phyloP scores from a whole-genome alignment of 2,888 invertebrate species.

The Drosophila nr. fundita region DNA sequence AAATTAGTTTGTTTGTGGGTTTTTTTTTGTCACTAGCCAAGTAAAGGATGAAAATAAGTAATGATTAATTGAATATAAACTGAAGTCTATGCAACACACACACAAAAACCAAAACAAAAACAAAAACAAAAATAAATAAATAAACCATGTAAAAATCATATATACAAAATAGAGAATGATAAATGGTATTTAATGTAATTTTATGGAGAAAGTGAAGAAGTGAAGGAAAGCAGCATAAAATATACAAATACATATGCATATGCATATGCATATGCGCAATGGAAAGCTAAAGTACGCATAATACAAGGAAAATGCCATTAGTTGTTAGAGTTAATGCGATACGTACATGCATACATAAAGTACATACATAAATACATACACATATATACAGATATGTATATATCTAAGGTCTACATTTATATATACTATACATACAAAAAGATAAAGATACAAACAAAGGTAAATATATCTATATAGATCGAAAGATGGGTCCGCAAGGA shows the following conservation, averaged over 20 bases:
- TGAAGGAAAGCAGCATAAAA: constrained; percentile 5
- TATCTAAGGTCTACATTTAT: constrained; percentile 25
- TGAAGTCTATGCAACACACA: constrained; percentile 45
- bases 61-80: constrained; percentile 32
- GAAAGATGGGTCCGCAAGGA: constrained; percentile 10
- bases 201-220: constrained; percentile 18
- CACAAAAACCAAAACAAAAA: constrained; percentile 9
- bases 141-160: constrained; percentile 41
- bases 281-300: constrained; percentile 54
- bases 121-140: constrained; percentile 22
- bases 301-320: constrained; percentile 78
- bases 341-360: constrained; percentile 26
- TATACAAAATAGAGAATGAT: constrained; percentile 28
- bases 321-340: constrained; percentile 76
- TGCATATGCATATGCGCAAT: constrained; percentile 40
- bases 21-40: constrained; percentile 33
- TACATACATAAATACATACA: constrained; percentile 5
- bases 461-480: not conserved
- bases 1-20: constrained; percentile 33
- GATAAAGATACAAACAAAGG: not conserved
- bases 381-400: constrained; percentile 1
- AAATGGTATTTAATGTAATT: constrained; percentile 38
- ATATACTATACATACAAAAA: not conserved
- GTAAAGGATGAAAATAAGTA: constrained; percentile 23
- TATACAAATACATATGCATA: constrained; percentile 41